Evolutionary conservation across 2,113 vertebrate species (phyloP), one percentile per base, ranked within the genome.

Genomic region (Craseonycteris thonglongyai): DNA sequence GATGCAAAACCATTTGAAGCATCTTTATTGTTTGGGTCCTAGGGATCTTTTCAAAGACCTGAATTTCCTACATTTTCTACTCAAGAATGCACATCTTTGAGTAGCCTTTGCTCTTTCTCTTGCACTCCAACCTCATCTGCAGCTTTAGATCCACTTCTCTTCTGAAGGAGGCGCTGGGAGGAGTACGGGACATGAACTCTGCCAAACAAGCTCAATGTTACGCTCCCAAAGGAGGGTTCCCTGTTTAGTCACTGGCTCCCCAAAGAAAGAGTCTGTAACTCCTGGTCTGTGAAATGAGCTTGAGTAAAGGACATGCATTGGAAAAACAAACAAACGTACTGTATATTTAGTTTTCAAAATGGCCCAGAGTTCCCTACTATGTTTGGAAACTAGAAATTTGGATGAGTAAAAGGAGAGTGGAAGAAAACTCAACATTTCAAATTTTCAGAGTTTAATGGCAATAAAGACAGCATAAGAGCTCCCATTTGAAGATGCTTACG

Each of bases 351-450:
- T 76, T 59, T 22, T 14, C 76, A 76, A 15, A 90, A 81, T 40
- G 16, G 35, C 26, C 13, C 54, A 51, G 49, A 88, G 75, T 87
- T 75, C 45, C 14, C 40, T 59, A 74, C 6, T 71, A 30, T 91
- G 40, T 72, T 87, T 91, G 71, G n/a, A 88, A 92, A 81, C 66
- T 81, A 82, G 84, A 76, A 63, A 69, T 86, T 72, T 78, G 49
- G 45, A 54, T 66, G 51, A 45, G 74, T 91, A 38, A 54, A 80
- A 83, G 15, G 1, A 42, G 42, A 69, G n/a, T 69, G 88, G 22
- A 56, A 80, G 30, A 63, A 94, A 94, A 86, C 4, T 33, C 58
- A 82, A 38, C 49, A 51, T 69, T 87, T 94, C 45, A 82, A 76
- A 82, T 49, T 71, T 91, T 79, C 40, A 88, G 56, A 87, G n/a